Base-by-base conservation (phyloP, 1,140 invertebrate species). In the Trichonephila inaurata region DNA sequence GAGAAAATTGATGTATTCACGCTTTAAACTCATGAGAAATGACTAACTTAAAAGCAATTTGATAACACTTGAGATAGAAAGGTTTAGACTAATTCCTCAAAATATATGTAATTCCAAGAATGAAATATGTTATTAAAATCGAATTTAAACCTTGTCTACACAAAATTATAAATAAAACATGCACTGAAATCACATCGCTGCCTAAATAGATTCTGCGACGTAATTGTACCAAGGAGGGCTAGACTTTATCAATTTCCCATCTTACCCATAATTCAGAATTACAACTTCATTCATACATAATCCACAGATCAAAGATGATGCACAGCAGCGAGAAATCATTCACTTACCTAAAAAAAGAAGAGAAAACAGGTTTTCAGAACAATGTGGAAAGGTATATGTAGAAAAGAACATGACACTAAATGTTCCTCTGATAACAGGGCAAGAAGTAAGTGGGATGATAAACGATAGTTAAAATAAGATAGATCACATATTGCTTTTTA, bases 341-440 rank as follows among this genome's bases (percentile, higher is more conserved):
- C 83, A 85, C 83, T 85, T 60, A 85, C 83, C 83, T 85, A 85
- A 33, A 85, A 85, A n/a, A 58, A 85, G 60, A 19, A 77, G 28
- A 77, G 18, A 77, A 60, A 85, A 85, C 83, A 85, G 83, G 83
- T 85, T 85, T 85, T 85, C 16, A 61, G 83, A 85, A 85, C 83
- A 85, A 85, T 85, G 83, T 60, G 21, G 21, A 69, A 85, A 85
- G 83, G 83, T 85, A 85, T 85, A 33, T 85, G 58, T 85, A 85
- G 28, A 77, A 40, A 58, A 85, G 58, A 85, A 85, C 83, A 85
- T 85, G 83, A 85, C 58, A 85, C 83, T 85, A 85, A 85, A 85
- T 60, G 83, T 61, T 60, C 83, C 83, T 5, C 72, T 77, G 72
- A 77, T 77, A 77, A 77, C 72, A 77, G 83, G 24, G 83, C 83